phyloP scores from a whole-genome alignment of 2,113 vertebrate species.

The Turdus rufiventris region DNA sequence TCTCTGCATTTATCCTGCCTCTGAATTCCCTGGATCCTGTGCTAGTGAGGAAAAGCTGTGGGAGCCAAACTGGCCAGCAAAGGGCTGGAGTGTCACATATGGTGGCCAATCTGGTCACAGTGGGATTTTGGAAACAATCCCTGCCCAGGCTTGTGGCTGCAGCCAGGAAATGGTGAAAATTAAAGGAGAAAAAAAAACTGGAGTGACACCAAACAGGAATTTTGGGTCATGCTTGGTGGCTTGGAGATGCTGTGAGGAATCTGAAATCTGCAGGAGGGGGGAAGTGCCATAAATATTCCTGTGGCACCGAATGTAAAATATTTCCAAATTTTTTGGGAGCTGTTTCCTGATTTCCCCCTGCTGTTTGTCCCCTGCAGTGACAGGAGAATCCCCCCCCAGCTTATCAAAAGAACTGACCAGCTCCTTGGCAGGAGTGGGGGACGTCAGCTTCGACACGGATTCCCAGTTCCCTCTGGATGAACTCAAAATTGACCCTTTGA shows the following conservation, averaged over 20 bases:
- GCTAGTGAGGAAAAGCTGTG: neutral
- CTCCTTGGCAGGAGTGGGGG: slow-evolving; percentile 88
- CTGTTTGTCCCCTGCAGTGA: slow-evolving; percentile 74
- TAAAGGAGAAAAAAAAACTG: neutral
- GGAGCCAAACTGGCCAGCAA: neutral
- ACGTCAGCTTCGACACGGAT: slow-evolving; percentile 94
- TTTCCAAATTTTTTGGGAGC: neutral
- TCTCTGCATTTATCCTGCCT: fast-evolving
- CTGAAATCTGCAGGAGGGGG: fast-evolving
- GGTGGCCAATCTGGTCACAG: neutral
- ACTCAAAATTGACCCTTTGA: slow-evolving; percentile 97
- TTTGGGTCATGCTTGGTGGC: fast-evolving
- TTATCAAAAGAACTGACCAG: slow-evolving; percentile 96
- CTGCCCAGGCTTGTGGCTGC: neutral
- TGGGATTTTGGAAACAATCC: neutral
- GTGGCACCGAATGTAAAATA: too few species aligned
- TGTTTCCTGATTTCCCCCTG: fast-evolving
- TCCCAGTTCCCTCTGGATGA: slow-evolving; percentile 96
- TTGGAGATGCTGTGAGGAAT: neutral
- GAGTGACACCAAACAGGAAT: fast-evolving
- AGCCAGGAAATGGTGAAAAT: neutral
- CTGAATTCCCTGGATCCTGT: neutral
- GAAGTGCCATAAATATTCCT: fast-evolving
- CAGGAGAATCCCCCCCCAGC: slow-evolving; percentile 95
- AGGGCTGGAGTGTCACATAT: neutral